A percentile compares a stretch with the other conserved stretches of the same genome.
Conservation (phyloP, 2,113 vertebrate species). For the Perca fluviatilis region DNA sequence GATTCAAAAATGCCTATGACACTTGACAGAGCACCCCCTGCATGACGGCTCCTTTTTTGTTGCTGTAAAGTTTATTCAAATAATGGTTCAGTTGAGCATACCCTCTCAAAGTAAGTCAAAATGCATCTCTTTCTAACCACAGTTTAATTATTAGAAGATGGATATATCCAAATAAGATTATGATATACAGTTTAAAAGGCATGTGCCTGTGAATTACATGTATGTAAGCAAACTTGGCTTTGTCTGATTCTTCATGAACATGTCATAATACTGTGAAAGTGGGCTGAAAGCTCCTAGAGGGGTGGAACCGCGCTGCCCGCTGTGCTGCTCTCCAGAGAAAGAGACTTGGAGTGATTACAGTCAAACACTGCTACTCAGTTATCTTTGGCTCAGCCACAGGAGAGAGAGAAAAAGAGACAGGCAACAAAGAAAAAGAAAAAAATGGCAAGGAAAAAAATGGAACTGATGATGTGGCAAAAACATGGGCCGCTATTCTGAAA, state of each 20-base stretch:
- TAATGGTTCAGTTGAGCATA: slow-evolving; percentile 52
- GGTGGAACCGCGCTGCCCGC: slow-evolving; percentile 69
- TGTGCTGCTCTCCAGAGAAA: slow-evolving; percentile 77
- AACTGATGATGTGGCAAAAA: slow-evolving; percentile 76
- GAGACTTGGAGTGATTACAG: slow-evolving; percentile 79
- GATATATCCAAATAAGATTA: neutral
- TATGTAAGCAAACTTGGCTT: slow-evolving; percentile 30
- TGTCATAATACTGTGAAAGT: slow-evolving; percentile 54
- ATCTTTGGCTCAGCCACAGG: slow-evolving; percentile 79
- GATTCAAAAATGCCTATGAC: slow-evolving; percentile 73
- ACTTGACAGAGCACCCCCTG: slow-evolving; percentile 81
- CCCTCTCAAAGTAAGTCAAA: slow-evolving; percentile 17
- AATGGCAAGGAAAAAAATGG: slow-evolving; percentile 54
- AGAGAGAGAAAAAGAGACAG: slow-evolving; percentile 68
- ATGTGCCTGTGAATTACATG: neutral
- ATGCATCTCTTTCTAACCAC: slow-evolving; percentile 47
- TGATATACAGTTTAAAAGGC: slow-evolving; percentile 1
- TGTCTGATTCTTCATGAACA: slow-evolving; percentile 48
- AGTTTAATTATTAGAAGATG: slow-evolving; percentile 7
- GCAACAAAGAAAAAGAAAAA: slow-evolving; percentile 32
- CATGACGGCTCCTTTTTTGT: slow-evolving; percentile 29
- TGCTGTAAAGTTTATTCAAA: slow-evolving; percentile 43
- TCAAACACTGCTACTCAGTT: slow-evolving; percentile 76
- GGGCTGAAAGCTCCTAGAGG: slow-evolving; percentile 66
- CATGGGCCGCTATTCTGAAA: slow-evolving; percentile 65